Evolutionary conservation across 1,140 invertebrate genomes (phyloP).

Genomic region (Calephelis nemesis): DNA sequence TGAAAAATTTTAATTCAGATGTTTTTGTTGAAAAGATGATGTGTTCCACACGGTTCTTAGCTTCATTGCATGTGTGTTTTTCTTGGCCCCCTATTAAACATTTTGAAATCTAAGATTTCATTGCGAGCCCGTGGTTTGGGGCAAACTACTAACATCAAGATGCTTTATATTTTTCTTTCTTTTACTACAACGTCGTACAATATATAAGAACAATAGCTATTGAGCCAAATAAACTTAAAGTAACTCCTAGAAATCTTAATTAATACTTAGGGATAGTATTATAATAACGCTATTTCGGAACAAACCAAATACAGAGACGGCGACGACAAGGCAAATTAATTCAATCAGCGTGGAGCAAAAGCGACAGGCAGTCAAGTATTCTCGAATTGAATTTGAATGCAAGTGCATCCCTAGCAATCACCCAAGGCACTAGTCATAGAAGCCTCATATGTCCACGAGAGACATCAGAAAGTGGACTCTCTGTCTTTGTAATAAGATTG

Average conservation of each 20-base stretch:
- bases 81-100: no score
- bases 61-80: no score
- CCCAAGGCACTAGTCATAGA: slow-evolving; percentile 11
- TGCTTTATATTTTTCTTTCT: no score
- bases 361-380: slow-evolving; percentile 28
- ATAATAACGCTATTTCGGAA: slow-evolving; percentile 3
- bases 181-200: no score
- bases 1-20: no score
- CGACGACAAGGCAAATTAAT: slow-evolving; percentile 19
- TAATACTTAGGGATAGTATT: not conserved
- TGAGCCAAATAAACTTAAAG: no score
- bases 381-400: slow-evolving; percentile 23
- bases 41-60: no score
- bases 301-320: slow-evolving; percentile 8
- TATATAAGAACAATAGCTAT: no score
- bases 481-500: not conserved
- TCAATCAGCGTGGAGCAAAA: slow-evolving; percentile 22
- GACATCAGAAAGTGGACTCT: not conserved
- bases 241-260: not conserved
- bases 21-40: no score
- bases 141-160: no score
- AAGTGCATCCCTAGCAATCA: slow-evolving; percentile 28
- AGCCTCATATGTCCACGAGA: not conserved
- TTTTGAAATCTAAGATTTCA: no score
- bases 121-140: no score